Evolutionary conservation across 2,797 vertebrate species (phyloP).

Genomic region (Natrix natrix): DNA sequence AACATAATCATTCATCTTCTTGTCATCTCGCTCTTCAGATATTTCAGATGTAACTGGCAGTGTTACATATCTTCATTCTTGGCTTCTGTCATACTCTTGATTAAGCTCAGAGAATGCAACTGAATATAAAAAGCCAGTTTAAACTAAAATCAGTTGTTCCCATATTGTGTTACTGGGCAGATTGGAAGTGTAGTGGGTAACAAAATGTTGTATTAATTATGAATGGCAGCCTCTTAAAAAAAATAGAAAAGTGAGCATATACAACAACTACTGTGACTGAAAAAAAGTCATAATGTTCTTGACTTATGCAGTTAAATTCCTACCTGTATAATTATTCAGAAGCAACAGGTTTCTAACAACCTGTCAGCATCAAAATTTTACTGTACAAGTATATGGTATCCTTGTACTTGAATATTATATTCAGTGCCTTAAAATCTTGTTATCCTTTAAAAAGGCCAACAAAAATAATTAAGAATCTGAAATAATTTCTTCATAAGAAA

Average conservation of each 20-base stretch:
- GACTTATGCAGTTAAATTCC: neutral
- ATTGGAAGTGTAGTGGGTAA: neutral
- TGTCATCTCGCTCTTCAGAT: neutral
- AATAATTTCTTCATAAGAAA: neutral
- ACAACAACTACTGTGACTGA: neutral
- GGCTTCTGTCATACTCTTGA: neutral
- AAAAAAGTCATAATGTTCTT: neutral
- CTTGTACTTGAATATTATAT: neutral
- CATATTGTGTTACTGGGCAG: neutral
- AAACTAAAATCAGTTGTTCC: neutral
- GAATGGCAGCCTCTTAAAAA: neutral
- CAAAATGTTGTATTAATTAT: conserved; percentile 8
- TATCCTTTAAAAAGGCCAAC: neutral
- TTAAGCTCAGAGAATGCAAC: neutral
- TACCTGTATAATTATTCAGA: neutral
- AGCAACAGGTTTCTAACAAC: neutral
- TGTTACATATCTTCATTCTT: neutral
- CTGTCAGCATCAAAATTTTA: neutral
- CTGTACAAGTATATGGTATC: neutral
- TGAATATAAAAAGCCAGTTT: neutral
- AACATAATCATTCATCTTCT: neutral
- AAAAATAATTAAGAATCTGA: neutral
- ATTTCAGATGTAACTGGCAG: neutral
- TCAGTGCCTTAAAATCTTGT: neutral
- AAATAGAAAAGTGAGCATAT: neutral